Base-by-base conservation (phyloP, 1,140 invertebrate genomes). In the Eupristina koningsbergeri region DNA sequence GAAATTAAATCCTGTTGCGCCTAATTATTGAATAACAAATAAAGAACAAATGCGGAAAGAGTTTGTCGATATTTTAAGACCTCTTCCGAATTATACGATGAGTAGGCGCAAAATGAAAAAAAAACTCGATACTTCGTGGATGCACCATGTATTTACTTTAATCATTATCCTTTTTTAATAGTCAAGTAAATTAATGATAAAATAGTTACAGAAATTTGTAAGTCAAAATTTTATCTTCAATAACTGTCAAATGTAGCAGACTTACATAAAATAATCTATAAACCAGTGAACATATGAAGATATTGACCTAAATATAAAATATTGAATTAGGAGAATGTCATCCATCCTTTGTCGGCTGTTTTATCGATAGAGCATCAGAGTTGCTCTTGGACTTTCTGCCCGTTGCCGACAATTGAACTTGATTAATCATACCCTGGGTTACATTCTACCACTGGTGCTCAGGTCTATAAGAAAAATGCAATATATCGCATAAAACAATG, bases 291-390 rank as follows among this genome's bases (percentile, higher is more conserved):
- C 19, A 19, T 15, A 13, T 19, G 50, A 61, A 76, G 64, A 36
- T 26, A 26, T 17, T 71, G 36, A 36, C 1, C 26, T 17, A 36
- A 6, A 26, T n/a, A 39, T 80, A 36, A 80, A 71, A 80, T 80
- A 80, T 74, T 73, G 79, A 69, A 58, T 80, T 80, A 69, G 45
- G 67, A 58, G 73, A 17, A 7, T 8, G 7, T 1, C 15, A 2
- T 50, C 47, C 47, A 50, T 50, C 47, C 41, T 41, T 58, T 3
- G 45, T 22, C 1, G 9, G 41, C 2, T 9, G 29, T 34, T 74
- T 81, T 61, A 81, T 81, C 73, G 74, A 58, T 61, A n/a, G n/a
- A n/a, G n/a, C n/a, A 81, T 74, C 31, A 31, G n/a, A 7, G 34
- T 22, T 26, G 53, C 5, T 58, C 53, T 5, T 58, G 13, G 22